Evolutionary conservation across 2,113 vertebrate species (phyloP), one percentile per base, ranked within the genome.

Genomic region (Rana temporaria): DNA sequence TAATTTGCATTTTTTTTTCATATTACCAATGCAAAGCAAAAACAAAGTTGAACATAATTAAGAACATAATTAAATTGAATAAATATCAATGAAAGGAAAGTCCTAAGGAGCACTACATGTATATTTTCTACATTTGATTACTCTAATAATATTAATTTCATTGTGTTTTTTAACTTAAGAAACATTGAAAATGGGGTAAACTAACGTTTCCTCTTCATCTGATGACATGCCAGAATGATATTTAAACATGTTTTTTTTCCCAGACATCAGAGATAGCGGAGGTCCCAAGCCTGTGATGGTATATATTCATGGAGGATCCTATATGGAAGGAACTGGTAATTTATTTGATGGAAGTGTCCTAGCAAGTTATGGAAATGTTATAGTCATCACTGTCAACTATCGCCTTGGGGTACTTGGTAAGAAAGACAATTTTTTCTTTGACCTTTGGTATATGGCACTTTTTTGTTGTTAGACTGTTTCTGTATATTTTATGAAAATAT

Each of bases 281-380:
- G 98, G 97, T 90, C 98, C 98, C 85, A 99, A 99, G 89, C 98
- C 98, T 42, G 98, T 99, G 87, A 99, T 99, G 98, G 97, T 99
- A 85, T 99, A 99, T 92, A 98, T 99, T 90, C 98, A 99, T 0
- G 98, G 98, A 86, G 98, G 98, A 82, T 99, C 98, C 79, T 99
- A 99, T 90, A 99, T 99, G 98, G 98, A 99, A 94, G 98, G 98
- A 88, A 99, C 98, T 86, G 98, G 96, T 86, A 99, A 99, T 93
- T 96, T 99, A 86, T 99, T 99, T 91, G 98, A 99, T 87, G 98
- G 98, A 88, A 99, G 98, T 94, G 97, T 99, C 91, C 93, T 99
- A 94, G 97, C 98, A 88, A 99, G 98, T 94, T 99, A 99, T 88
- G 98, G 98, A 84, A 99, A 99, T 87, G 98, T 99, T 90, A 99